Conservation (phyloP, 2,888 invertebrate species). For the Idaea straminata region DNA sequence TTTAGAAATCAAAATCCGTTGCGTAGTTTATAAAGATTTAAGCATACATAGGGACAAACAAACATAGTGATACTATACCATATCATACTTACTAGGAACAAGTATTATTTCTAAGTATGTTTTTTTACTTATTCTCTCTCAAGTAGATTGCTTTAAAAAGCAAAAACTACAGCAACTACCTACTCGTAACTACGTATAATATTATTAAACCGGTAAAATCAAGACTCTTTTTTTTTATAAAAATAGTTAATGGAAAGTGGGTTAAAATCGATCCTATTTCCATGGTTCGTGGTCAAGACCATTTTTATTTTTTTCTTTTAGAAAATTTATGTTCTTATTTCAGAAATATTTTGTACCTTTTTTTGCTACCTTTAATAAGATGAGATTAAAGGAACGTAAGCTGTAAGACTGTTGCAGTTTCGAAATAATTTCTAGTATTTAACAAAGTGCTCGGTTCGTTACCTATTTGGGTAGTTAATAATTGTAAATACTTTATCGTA, state of each 20-base stretch:
- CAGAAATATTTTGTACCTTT: slow-evolving; percentile 17
- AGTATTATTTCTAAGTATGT: too few relatives aligned
- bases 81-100: too few relatives aligned
- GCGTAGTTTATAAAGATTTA: too few relatives aligned
- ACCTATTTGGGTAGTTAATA: not conserved
- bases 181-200: not conserved
- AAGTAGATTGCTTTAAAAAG: too few relatives aligned
- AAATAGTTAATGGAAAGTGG: not conserved
- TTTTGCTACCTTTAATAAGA: slow-evolving; percentile 16
- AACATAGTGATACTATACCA: too few relatives aligned
- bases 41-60: too few relatives aligned
- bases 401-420: not conserved
- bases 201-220: not conserved
- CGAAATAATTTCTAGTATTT: not conserved
- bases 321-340: slow-evolving; percentile 13
- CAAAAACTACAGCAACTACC: too few relatives aligned
- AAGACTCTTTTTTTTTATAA: slow-evolving; percentile 5
- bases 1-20: too few relatives aligned
- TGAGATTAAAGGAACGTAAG: slow-evolving; percentile 11
- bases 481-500: too few relatives aligned
- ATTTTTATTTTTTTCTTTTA: slow-evolving; percentile 5
- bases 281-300: not conserved
- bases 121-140: too few relatives aligned
- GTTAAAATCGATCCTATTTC: not conserved
- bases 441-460: not conserved